phyloP scores from a whole-genome alignment of 2,888 invertebrate species.

The Leucoma salicis region DNA sequence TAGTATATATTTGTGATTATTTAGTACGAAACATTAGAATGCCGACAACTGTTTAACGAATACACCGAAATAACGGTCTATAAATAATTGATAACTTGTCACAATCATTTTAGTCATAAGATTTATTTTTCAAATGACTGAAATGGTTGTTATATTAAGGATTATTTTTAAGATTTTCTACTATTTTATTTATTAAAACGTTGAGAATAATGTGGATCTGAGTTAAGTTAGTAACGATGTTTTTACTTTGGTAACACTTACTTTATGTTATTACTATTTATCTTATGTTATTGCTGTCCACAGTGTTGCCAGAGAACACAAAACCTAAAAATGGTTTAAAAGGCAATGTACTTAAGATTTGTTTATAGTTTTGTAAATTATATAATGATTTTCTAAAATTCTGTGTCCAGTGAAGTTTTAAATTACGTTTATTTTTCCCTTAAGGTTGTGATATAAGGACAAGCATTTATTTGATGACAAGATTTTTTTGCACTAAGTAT shows the following conservation, averaged over 20 bases:
- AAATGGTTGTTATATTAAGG: constrained; percentile 7
- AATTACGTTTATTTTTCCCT: constrained; percentile 37
- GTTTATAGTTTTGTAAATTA: constrained; percentile 39
- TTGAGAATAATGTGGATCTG: constrained; percentile 35
- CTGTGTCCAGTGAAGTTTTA: constrained; percentile 23
- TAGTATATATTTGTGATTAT: constrained; percentile 33
- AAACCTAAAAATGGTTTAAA: constrained; percentile 26
- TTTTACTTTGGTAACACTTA: constrained; percentile 14
- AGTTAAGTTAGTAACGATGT: constrained; percentile 24
- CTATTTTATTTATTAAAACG: constrained; percentile 34
- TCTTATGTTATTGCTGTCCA: constrained; percentile 18
- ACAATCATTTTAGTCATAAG: constrained; percentile 4
- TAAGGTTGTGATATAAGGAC: constrained; percentile 52
- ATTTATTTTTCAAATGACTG: constrained; percentile 9
- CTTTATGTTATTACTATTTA: constrained; percentile 17
- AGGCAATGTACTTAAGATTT: constrained; percentile 58
- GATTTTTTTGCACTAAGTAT: constrained; percentile 1
- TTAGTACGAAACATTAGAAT: constrained; percentile 13
- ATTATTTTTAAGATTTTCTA: constrained; percentile 26
- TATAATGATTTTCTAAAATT: constrained; percentile 18
- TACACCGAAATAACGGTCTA: too few relatives aligned
- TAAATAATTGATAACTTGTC: constrained; percentile 4
- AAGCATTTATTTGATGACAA: constrained; percentile 34
- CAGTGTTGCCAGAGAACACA: constrained; percentile 33
- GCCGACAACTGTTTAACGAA: constrained; percentile 17